Percentiles rank a stretch among this genome's conserved stretches.
phyloP scores from a whole-genome alignment of 2,113 vertebrate species.

The Acanthochromis polyacanthus region DNA sequence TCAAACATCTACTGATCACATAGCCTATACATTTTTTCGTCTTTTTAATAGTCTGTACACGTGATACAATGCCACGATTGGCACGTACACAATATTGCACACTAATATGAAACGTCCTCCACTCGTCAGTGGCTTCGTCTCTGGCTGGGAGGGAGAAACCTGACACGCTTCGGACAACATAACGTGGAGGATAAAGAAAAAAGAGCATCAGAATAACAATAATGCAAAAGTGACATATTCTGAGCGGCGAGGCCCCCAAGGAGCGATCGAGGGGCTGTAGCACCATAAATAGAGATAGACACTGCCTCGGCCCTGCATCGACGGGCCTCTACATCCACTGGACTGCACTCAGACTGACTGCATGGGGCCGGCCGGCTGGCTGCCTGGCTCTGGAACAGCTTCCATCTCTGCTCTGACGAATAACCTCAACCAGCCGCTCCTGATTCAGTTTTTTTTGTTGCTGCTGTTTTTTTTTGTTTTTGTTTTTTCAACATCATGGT shows the following conservation, averaged over 20 bases:
- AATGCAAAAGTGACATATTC: constrained; percentile 77
- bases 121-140: constrained; percentile 60
- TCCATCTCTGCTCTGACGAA: constrained; percentile 62
- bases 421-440: constrained; percentile 40
- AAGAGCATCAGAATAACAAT: constrained; percentile 64
- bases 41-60: constrained; percentile 76
- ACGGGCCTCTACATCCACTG: constrained; percentile 71
- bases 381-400: constrained; percentile 53
- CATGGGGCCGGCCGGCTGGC: constrained; percentile 59
- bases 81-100: constrained; percentile 86
- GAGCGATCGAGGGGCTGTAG: constrained; percentile 79
- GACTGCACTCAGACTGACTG: constrained; percentile 60
- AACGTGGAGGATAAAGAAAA: constrained; percentile 58
- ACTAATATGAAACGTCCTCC: constrained; percentile 79
- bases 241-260: constrained; percentile 72
- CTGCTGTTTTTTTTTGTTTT: constrained; percentile 11
- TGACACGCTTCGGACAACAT: constrained; percentile 66
- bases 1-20: constrained; percentile 78
- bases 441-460: constrained; percentile 42
- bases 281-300: constrained; percentile 84
- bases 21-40: constrained; percentile 72
- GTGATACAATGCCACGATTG: constrained; percentile 77
- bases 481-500: constrained; percentile 52
- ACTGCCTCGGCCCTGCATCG: constrained; percentile 72
- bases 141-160: constrained; percentile 67